Percentiles rank a stretch among this genome's conserved stretches.
These are phyloP conservation scores for Diaphora mendica DNA, from an alignment of 2,888 invertebrate genomes.

Conservation along the genomic window DNA sequence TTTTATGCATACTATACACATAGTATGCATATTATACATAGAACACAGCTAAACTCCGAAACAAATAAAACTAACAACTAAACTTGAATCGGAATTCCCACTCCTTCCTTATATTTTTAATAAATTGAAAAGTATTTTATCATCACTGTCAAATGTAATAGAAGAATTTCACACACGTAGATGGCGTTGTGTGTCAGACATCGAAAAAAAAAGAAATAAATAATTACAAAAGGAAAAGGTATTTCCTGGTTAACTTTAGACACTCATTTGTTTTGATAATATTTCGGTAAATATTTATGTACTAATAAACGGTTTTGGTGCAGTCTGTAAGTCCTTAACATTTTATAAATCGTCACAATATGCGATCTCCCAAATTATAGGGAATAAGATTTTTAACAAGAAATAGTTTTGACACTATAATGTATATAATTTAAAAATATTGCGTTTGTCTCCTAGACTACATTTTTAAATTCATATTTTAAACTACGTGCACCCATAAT, in stretches of 20 bases:
- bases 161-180: too few relatives aligned
- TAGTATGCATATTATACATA: too few relatives aligned
- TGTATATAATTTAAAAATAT: not conserved
- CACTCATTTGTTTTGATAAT: not conserved
- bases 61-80: too few relatives aligned
- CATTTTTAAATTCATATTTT: not conserved
- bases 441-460: conserved; percentile 1
- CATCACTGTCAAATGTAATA: too few relatives aligned
- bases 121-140: too few relatives aligned
- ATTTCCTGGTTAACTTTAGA: not conserved
- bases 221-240: not conserved
- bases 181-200: too few relatives aligned
- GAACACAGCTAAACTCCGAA: too few relatives aligned
- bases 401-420: not conserved
- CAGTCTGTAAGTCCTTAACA: not conserved
- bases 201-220: not conserved
- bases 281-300: not conserved
- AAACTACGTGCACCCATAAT: not conserved
- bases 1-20: too few relatives aligned
- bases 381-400: not conserved
- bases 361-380: not conserved
- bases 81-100: too few relatives aligned
- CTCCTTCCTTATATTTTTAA: too few relatives aligned
- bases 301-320: not conserved
- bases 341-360: not conserved